These are phyloP conservation scores for Pollenia labialis DNA, from an alignment of 2,888 invertebrate genomes.

Conservation along the genomic window DNA sequence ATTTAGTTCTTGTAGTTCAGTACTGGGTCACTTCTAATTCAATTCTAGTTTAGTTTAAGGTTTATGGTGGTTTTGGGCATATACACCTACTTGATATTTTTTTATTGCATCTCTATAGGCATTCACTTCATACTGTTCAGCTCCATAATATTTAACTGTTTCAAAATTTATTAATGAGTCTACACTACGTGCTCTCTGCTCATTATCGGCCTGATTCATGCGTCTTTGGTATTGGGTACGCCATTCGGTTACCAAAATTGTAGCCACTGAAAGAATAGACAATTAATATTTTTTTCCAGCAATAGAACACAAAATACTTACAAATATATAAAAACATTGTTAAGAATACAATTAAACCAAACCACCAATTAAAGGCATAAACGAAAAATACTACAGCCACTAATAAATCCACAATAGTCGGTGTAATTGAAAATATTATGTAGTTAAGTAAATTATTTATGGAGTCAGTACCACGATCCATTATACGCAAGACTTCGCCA, in stretches of 20 bases:
- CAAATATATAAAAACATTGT: constrained; percentile 97
- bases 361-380: constrained; percentile 95
- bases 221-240: constrained; percentile 96
- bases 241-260: constrained; percentile 98
- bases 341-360: constrained; percentile 96
- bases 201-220: constrained; percentile 98
- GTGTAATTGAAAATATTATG: constrained; percentile 95
- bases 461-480: constrained; percentile 98
- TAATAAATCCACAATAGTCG: constrained; percentile 96
- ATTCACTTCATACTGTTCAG: constrained; percentile 95
- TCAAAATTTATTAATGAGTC: constrained; percentile 99
- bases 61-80: too few relatives aligned
- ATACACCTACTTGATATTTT: constrained; percentile 89
- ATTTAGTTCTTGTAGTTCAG: too few relatives aligned
- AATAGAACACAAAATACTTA: constrained; percentile 85
- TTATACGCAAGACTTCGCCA: constrained; percentile 97
- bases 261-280: constrained; percentile 87
- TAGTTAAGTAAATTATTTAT: constrained; percentile 97
- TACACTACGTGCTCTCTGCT: constrained; percentile 94
- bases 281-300: not conserved
- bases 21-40: too few relatives aligned
- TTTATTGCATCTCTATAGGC: constrained; percentile 93
- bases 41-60: too few relatives aligned
- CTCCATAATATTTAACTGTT: constrained; percentile 99
- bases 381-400: constrained; percentile 96